These are phyloP conservation scores for Xiphophorus maculatus DNA, from an alignment of 2,113 vertebrate genomes.

Conservation along the genomic window DNA sequence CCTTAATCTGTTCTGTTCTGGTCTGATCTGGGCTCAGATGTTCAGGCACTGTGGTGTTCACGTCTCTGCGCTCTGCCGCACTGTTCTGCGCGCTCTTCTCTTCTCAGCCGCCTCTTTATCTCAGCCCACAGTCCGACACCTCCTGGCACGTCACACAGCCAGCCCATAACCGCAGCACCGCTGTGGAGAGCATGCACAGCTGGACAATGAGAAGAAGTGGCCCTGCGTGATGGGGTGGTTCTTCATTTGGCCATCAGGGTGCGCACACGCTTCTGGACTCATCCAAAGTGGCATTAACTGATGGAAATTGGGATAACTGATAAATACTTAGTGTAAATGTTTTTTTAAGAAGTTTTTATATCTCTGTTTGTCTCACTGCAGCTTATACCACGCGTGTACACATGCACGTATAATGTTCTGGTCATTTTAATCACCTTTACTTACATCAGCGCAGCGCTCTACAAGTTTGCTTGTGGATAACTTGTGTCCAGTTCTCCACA, in stretches of 20 bases:
- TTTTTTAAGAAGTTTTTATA: not conserved
- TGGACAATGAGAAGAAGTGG: not conserved
- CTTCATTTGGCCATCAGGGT: not conserved
- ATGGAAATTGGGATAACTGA: not conserved
- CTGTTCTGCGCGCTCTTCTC: constrained; percentile 80
- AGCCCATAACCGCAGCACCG: constrained; percentile 45
- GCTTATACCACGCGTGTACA: not conserved
- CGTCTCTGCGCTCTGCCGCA: constrained; percentile 40
- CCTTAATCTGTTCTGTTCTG: not conserved
- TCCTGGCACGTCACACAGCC: constrained; percentile 75
- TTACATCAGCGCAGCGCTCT: not conserved
- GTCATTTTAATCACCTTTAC: not conserved
- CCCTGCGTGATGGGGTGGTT: not conserved
- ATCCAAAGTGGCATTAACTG: not conserved
- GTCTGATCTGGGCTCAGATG: not conserved
- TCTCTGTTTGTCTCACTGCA: not conserved
- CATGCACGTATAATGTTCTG: not conserved
- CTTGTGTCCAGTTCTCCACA: no score
- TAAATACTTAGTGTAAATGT: not conserved
- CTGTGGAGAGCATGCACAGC: not conserved
- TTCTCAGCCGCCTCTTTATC: constrained; percentile 88
- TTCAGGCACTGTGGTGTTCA: not conserved
- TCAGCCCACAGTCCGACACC: constrained; percentile 77
- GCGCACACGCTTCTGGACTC: not conserved
- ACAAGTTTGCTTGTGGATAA: no score